phyloP scores from a whole-genome alignment of 2,113 vertebrate genomes.

The Halichoerus grypus region DNA sequence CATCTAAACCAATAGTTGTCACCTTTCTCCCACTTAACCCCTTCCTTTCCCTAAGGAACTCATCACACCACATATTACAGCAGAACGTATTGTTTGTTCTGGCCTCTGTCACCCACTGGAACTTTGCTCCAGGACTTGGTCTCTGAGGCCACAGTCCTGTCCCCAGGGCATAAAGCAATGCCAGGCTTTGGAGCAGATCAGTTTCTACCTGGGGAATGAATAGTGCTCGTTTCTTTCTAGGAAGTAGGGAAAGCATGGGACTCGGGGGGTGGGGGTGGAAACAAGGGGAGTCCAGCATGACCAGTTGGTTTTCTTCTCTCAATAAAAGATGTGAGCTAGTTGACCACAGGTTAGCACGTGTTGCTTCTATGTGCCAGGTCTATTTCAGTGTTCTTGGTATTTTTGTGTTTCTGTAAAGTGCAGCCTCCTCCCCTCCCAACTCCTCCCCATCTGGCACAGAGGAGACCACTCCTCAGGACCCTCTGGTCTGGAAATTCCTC shows the following conservation, averaged over 20 bases:
- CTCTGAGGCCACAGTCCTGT: background rate
- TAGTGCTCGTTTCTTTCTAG: background rate
- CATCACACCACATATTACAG: background rate
- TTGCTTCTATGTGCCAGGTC: too few species aligned
- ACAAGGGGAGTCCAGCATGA: background rate
- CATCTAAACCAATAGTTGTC: background rate
- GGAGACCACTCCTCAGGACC: background rate
- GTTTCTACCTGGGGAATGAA: background rate
- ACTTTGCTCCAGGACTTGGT: background rate
- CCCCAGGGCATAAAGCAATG: background rate
- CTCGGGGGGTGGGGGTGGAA: too few species aligned
- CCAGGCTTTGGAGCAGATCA: background rate
- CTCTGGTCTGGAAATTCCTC: background rate
- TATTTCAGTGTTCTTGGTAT: background rate
- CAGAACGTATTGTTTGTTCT: background rate
- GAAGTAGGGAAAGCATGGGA: background rate
- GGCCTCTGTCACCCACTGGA: background rate
- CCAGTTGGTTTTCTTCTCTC: background rate
- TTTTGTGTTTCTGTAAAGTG: background rate
- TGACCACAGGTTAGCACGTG: background rate
- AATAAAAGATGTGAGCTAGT: background rate
- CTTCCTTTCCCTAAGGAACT: background rate
- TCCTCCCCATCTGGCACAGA: background rate
- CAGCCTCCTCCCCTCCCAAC: background rate
- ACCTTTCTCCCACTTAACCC: rapidly evolving